A percentile compares a stretch with the other conserved stretches of the same genome.
These are phyloP conservation scores for Megaceryle alcyon DNA, from an alignment of 2,797 vertebrate species.

Conservation along the genomic window DNA sequence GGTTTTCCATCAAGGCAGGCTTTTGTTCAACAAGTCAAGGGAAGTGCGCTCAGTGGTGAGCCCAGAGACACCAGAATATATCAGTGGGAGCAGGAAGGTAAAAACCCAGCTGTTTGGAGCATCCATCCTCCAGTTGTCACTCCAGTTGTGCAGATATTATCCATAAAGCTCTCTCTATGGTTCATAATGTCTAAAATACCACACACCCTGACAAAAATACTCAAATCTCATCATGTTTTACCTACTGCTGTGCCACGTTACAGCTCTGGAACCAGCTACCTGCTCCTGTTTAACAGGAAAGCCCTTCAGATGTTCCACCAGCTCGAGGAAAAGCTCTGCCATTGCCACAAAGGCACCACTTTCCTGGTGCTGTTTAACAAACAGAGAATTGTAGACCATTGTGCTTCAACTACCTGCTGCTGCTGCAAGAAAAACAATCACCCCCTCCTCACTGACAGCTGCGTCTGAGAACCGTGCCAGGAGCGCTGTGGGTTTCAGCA, in stretches of 20 bases:
- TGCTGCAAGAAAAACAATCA: neutral
- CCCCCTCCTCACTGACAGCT: fast-evolving
- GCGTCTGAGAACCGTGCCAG: fast-evolving
- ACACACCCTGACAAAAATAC: neutral
- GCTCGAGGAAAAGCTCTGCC: neutral
- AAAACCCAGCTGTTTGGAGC: neutral
- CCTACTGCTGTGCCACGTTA: neutral
- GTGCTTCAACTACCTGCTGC: no score
- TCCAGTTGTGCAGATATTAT: neutral
- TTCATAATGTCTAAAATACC: neutral
- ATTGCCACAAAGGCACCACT: fast-evolving
- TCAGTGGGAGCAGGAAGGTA: neutral
- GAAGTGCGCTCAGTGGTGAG: neutral
- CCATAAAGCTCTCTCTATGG: neutral
- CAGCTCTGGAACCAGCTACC: neutral
- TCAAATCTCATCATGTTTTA: neutral
- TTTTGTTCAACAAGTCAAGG: slow-evolving; percentile 14
- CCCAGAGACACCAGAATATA: neutral
- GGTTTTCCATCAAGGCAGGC: slow-evolving; percentile 17
- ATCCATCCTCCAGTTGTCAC: neutral
- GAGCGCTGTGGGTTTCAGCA: no score
- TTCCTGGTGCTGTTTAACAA: neutral
- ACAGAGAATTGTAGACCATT: fast-evolving
- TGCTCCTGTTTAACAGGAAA: neutral
- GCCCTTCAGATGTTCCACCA: neutral